Percentiles rank a stretch among this genome's conserved stretches.
Conservation (phyloP, 2,797 vertebrate species). For the Smutsia gigantea region DNA sequence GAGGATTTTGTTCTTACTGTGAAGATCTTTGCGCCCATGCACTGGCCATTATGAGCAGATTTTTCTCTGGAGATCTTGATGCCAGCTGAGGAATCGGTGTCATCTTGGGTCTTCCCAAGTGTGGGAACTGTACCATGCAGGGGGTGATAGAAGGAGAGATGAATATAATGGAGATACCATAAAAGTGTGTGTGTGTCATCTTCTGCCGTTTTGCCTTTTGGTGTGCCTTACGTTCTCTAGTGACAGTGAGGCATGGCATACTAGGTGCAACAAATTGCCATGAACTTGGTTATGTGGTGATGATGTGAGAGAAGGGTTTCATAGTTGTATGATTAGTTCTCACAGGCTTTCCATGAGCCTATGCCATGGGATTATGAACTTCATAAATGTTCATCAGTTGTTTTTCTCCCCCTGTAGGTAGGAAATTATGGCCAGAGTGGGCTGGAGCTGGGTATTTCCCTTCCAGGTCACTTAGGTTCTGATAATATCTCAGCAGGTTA, state of each 20-base stretch:
- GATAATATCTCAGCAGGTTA: neutral
- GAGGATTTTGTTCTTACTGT: neutral
- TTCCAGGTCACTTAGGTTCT: neutral
- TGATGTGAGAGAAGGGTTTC: neutral
- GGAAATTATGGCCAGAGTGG: neutral
- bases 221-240: neutral
- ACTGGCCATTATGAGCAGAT: neutral
- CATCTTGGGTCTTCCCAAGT: neutral
- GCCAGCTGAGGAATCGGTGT: fast-evolving
- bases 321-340: neutral
- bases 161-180: neutral
- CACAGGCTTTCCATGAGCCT: neutral
- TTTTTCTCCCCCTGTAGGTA: neutral
- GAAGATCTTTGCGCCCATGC: neutral
- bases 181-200: neutral
- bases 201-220: neutral
- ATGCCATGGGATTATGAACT: neutral
- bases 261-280: neutral
- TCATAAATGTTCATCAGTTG: neutral
- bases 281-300: neutral
- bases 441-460: neutral
- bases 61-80: neutral
- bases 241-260: neutral
- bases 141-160: neutral
- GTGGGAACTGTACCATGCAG: neutral